These are phyloP conservation scores for Agrotis segetum DNA, from an alignment of 2,888 invertebrate genomes.

Conservation along the genomic window DNA sequence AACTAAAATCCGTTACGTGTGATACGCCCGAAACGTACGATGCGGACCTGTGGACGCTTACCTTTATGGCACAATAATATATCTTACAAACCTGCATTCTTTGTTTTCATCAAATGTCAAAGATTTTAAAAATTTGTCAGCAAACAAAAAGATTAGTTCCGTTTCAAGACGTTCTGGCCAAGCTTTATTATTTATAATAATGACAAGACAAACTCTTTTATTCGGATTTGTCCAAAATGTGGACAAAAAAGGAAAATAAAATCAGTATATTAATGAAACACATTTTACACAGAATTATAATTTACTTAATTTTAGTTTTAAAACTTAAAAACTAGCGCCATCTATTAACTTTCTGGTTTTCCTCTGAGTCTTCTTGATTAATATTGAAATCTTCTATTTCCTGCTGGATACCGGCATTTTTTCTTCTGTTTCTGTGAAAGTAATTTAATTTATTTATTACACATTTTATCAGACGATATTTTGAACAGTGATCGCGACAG, in stretches of 20 bases:
- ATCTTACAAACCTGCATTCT: too few relatives aligned
- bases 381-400: conserved; percentile 62
- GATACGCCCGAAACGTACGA: too few relatives aligned
- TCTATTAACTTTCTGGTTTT: conserved; percentile 34
- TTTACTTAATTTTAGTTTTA: conserved; percentile 2
- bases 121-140: too few relatives aligned
- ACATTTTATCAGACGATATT: too few relatives aligned
- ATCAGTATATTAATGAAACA: background rate
- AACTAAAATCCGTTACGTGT: too few relatives aligned
- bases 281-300: background rate
- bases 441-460: background rate
- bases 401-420: conserved; percentile 60
- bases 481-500: too few relatives aligned
- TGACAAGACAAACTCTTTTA: background rate
- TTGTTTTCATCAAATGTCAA: too few relatives aligned
- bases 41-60: too few relatives aligned
- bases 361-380: conserved; percentile 50
- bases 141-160: too few relatives aligned
- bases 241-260: background rate
- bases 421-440: conserved; percentile 71
- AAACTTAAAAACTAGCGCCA: conserved; percentile 45
- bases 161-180: too few relatives aligned
- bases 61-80: too few relatives aligned
- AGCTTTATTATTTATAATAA: too few relatives aligned
- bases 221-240: background rate